Base-by-base conservation (phyloP, 2,888 invertebrate species). In the Lycocerus yunnanus region DNA sequence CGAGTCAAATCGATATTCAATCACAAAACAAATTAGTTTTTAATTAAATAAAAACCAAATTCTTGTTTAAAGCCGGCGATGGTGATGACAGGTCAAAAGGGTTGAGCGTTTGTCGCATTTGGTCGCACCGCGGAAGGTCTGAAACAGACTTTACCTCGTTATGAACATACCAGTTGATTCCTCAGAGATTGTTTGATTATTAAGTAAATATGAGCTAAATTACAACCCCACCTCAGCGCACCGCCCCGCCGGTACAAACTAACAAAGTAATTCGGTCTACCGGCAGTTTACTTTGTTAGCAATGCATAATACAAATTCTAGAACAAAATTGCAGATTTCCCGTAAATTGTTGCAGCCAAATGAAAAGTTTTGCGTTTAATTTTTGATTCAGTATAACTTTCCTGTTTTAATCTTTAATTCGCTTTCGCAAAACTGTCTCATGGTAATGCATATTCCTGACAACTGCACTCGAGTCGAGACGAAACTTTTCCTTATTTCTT, bases 1-100 rank as follows among this genome's bases (percentile, higher is more conserved):
- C 60, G 59, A 74, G 61, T 70, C 73, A 77, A 81, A 81, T 83
- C 83, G 82, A 83, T 83, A 83, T 83, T 82, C 82, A 83, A 83
- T 83, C 82, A 83, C 81, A 81, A 83, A 83, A 81, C 81, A 82
- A 83, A 83, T 83, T 83, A 83, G 82, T 83, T 82, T 81, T 81
- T 81, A 80, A 80, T 83, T 82, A 82, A 82, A 82, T 82, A 82
- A 82, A 81, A 81, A 80, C 80, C 72, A 76, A 77, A 80, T 77
- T 81, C 79, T 80, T 80, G 76, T 67, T 76, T 78, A 80, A 78
- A 80, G 78, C 79, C 77, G 78, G 69, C 73, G 78, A 69, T 79
- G 79, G 73, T 74, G 79, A 72, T 79, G 80, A 80, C 79, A 79
- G 79, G 71, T 69, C 58, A 71, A 75, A 69, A 77, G 72, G 77